These are phyloP conservation scores for Crambe crambe DNA, from an alignment of 37 sponge, comb jelly and placozoan genomes.

Conservation along the genomic window DNA sequence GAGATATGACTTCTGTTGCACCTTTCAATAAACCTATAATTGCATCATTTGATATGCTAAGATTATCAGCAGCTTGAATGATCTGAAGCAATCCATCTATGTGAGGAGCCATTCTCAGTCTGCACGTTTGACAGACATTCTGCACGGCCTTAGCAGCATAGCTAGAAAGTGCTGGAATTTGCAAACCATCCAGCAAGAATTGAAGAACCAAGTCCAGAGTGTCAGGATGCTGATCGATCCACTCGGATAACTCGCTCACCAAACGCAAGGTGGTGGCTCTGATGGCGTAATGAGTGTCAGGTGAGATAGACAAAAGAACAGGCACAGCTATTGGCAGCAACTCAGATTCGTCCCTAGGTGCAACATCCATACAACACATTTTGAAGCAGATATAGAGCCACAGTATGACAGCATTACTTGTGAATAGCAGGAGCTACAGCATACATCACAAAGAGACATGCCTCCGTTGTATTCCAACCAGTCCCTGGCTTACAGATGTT, in stretches of 20 bases:
- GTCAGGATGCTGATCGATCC: slow-evolving; percentile 78
- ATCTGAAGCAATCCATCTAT: slow-evolving; percentile 67
- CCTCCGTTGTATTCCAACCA: slow-evolving; percentile 69
- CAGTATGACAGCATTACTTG: slow-evolving; percentile 21
- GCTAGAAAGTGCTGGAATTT: slow-evolving; percentile 48
- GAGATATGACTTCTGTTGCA: slow-evolving; percentile 37
- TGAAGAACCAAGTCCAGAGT: slow-evolving; percentile 50
- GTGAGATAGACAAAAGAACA: slow-evolving; percentile 59
- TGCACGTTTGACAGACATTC: slow-evolving; percentile 70
- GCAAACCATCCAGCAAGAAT: slow-evolving; percentile 59
- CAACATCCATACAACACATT: too few relatives aligned
- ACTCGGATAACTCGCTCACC: slow-evolving; percentile 51
- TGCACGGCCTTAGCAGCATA: slow-evolving; percentile 74
- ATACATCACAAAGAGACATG: slow-evolving; percentile 78
- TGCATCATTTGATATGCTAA: slow-evolving; percentile 63
- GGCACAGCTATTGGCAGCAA: slow-evolving; percentile 70
- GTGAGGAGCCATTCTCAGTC: slow-evolving; percentile 54
- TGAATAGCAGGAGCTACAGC: slow-evolving; percentile 68
- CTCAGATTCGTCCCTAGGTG: slow-evolving; percentile 70
- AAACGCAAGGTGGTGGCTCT: slow-evolving; percentile 50
- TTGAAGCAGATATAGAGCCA: too few relatives aligned
- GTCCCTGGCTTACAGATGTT: slow-evolving; percentile 51
- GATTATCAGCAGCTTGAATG: slow-evolving; percentile 62
- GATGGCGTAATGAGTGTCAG: slow-evolving; percentile 57
- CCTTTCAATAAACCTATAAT: slow-evolving; percentile 69